A percentile compares a stretch with the other conserved stretches of the same genome.
Evolutionary conservation across 1,140 invertebrate genomes (phyloP).

Genomic region (Acromyrmex heyeri): DNA sequence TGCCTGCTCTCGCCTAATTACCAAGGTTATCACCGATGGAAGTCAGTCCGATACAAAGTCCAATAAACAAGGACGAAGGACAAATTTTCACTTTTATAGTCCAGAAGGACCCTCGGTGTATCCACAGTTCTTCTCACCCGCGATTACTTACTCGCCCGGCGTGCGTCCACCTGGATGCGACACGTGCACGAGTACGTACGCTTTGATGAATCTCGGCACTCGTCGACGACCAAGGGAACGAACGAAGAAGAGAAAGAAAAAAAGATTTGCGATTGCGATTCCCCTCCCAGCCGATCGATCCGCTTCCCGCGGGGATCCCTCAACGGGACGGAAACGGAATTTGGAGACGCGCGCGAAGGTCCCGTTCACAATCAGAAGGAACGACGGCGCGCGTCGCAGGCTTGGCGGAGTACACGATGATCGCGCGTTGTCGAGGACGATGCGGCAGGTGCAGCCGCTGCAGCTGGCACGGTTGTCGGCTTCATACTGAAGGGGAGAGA

Average conservation of each 20-base stretch:
- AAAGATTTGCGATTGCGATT: neutral
- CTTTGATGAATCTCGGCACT: neutral
- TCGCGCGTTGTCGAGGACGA: conserved; percentile 42
- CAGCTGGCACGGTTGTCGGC: no score
- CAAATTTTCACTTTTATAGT: conserved; percentile 73
- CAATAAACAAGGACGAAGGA: conserved; percentile 36
- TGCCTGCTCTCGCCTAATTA: conserved; percentile 11
- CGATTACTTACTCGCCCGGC: neutral
- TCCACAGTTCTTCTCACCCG: conserved; percentile 51
- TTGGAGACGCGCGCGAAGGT: neutral
- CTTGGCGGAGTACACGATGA: conserved; percentile 24
- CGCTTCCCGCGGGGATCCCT: conserved; percentile 28
- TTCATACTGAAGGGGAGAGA: no score
- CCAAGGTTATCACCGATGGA: conserved; percentile 2
- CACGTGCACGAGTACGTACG: conserved; percentile 26
- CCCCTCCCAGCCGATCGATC: conserved; percentile 40
- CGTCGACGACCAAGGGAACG: neutral
- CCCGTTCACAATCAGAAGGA: conserved; percentile 36
- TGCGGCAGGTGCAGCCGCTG: conserved; percentile 34
- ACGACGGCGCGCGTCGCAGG: conserved; percentile 3
- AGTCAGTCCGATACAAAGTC: conserved; percentile 9
- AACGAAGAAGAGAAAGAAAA: neutral
- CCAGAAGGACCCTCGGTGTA: conserved; percentile 12
- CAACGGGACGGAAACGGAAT: conserved; percentile 11
- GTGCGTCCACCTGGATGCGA: neutral